phyloP scores from a whole-genome alignment of 2,888 invertebrate species.

The Eupithecia abbreviata region DNA sequence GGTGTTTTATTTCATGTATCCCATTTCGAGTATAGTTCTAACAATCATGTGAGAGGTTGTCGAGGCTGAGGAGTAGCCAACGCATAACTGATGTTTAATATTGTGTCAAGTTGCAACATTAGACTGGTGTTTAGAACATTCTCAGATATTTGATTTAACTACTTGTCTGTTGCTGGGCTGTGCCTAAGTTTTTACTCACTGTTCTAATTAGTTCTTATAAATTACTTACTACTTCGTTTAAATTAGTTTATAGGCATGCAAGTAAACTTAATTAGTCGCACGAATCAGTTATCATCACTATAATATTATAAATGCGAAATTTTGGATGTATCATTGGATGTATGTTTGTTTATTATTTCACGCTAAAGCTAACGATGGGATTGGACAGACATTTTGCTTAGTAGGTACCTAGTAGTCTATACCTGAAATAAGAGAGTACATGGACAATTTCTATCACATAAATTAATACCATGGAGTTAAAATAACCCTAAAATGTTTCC shows the following conservation, averaged over 20 bases:
- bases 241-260: neutral
- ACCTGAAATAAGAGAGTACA: neutral
- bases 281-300: neutral
- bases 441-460: neutral
- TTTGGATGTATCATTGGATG: neutral
- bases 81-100: neutral
- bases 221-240: neutral
- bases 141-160: neutral
- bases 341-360: neutral
- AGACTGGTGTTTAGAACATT: neutral
- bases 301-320: neutral
- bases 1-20: constrained; percentile 6
- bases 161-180: neutral
- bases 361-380: neutral
- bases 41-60: neutral
- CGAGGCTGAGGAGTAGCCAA: neutral
- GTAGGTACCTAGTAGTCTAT: neutral
- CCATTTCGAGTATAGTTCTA: neutral
- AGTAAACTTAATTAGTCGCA: neutral
- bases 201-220: neutral
- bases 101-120: neutral
- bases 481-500: neutral
- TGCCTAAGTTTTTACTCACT: neutral
- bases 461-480: neutral
- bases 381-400: neutral